phyloP scores from a whole-genome alignment of 2,113 vertebrate genomes.

The Colius striatus region DNA sequence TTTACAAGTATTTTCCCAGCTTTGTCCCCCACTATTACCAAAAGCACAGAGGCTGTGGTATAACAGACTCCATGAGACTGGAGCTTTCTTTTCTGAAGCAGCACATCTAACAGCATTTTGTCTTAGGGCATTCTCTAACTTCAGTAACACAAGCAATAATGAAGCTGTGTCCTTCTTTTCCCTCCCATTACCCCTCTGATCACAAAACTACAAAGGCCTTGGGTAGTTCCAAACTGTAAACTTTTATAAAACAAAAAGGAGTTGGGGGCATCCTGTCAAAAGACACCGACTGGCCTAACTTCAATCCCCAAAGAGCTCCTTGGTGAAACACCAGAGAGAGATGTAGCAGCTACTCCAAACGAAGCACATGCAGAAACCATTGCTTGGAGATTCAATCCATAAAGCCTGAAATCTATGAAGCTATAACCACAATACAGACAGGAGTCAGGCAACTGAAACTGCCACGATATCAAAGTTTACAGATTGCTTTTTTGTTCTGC shows the following conservation, averaged over 20 bases:
- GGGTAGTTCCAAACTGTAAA: background rate
- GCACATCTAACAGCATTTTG: rapidly evolving
- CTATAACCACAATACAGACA: background rate
- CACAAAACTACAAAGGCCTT: background rate
- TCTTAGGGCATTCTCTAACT: background rate
- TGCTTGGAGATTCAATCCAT: background rate
- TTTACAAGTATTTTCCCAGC: background rate
- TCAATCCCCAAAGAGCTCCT: background rate
- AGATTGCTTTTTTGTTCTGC: constrained; percentile 68
- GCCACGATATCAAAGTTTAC: constrained; percentile 46
- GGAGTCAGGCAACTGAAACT: constrained; percentile 24
- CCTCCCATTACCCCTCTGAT: rapidly evolving
- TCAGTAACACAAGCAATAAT: background rate
- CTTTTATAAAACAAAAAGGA: background rate
- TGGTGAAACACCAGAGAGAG: background rate
- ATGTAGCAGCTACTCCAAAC: background rate
- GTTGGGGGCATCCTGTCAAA: background rate
- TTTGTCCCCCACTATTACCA: background rate
- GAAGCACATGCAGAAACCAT: background rate
- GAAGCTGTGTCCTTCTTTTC: background rate
- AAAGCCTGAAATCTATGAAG: background rate
- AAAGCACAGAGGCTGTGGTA: background rate
- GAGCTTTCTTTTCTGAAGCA: background rate
- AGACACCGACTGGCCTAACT: background rate
- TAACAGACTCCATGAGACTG: rapidly evolving